Evolutionary conservation across 2,113 vertebrate species (phyloP).

Genomic region (Podarcis muralis): DNA sequence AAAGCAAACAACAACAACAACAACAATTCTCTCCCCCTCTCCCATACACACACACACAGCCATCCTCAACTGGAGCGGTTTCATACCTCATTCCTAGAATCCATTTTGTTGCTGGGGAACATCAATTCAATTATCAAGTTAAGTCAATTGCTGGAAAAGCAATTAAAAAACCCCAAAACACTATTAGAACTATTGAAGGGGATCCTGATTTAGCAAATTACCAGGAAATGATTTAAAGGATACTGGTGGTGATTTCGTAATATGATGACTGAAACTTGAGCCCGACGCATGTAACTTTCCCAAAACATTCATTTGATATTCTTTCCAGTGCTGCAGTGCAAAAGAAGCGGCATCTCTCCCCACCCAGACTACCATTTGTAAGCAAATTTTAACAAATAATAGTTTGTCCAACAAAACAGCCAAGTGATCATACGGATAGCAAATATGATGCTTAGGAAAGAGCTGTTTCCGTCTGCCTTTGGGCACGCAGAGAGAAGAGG

Average conservation of each 20-base stretch:
- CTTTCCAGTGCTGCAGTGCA: background rate
- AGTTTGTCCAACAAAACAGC: background rate
- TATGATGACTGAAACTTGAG: slow-evolving; percentile 35
- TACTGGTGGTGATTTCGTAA: slow-evolving; percentile 14
- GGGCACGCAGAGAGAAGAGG: background rate
- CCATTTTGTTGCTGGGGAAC: background rate
- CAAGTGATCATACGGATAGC: too few species aligned
- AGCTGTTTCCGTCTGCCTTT: background rate
- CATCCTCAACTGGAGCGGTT: too few species aligned
- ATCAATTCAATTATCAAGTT: slow-evolving; percentile 12
- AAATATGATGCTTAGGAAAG: background rate
- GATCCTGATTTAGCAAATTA: slow-evolving; percentile 19
- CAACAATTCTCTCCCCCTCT: too few species aligned
- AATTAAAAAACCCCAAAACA: background rate
- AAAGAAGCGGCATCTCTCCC: background rate
- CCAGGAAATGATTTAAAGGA: slow-evolving; percentile 24
- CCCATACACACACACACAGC: background rate
- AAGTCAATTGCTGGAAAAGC: slow-evolving; percentile 16
- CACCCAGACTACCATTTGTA: background rate
- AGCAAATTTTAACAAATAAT: background rate
- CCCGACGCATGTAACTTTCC: background rate
- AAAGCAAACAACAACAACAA: background rate
- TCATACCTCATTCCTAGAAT: background rate
- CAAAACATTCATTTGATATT: background rate
- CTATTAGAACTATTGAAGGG: slow-evolving; percentile 29